Evolutionary conservation across 2,113 vertebrate species (phyloP).

Genomic region (Tragelaphus strepsiceros): DNA sequence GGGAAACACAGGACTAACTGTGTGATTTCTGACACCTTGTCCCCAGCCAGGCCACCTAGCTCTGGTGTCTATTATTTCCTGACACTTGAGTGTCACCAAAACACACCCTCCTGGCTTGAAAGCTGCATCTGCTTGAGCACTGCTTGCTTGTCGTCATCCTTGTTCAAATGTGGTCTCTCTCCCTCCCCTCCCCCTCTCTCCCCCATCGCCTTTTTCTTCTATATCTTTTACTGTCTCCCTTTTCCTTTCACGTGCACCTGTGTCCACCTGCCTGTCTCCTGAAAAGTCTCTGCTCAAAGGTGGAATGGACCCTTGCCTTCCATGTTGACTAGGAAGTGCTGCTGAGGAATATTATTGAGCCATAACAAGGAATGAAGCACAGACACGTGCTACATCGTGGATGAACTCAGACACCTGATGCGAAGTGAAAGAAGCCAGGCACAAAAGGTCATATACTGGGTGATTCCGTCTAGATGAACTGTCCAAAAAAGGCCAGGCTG

Average conservation of each 20-base stretch:
- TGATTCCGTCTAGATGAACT: no score
- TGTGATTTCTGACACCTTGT: not conserved
- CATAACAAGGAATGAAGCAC: not conserved
- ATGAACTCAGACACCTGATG: not conserved
- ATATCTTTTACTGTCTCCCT: no score
- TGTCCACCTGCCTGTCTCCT: not conserved
- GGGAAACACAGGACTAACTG: not conserved
- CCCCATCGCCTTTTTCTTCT: not conserved
- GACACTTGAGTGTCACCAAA: not conserved
- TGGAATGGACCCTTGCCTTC: not conserved
- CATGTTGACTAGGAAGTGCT: not conserved
- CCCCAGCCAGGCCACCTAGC: not conserved
- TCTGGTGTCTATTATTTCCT: not conserved
- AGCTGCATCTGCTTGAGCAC: not conserved
- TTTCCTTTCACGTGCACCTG: not conserved
- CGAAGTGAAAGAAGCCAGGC: not conserved
- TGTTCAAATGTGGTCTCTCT: not conserved
- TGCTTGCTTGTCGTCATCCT: not conserved
- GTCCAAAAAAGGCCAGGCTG: not conserved
- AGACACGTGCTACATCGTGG: fast-evolving
- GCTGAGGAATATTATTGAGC: not conserved
- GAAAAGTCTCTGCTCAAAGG: not conserved
- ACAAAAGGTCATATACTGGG: fast-evolving
- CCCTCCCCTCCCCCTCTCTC: fast-evolving
- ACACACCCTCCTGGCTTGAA: not conserved